A percentile compares a stretch with the other conserved stretches of the same genome.
Evolutionary conservation across 2,888 invertebrate species (phyloP).

Genomic region (Cyclophora albipunctata): DNA sequence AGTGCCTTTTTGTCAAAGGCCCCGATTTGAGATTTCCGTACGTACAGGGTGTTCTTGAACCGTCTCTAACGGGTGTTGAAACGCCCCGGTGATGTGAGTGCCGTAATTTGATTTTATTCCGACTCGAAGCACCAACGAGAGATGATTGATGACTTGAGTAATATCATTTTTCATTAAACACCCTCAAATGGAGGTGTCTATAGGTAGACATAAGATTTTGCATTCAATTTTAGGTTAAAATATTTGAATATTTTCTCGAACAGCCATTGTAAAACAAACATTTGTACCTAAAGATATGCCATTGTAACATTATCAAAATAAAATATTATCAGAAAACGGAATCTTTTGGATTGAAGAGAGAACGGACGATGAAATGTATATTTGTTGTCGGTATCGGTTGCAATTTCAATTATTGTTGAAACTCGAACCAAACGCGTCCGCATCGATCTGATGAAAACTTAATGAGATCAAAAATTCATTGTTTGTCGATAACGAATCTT

Average conservation of each 20-base stretch:
- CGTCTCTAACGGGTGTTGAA: slow-evolving; percentile 13
- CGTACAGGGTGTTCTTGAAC: background rate
- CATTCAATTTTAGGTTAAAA: no score
- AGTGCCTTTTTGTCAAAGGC: background rate
- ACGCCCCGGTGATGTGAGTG: slow-evolving; percentile 22
- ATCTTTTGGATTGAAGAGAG: no score
- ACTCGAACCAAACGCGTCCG: slow-evolving; percentile 17
- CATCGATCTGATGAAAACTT: slow-evolving; percentile 29
- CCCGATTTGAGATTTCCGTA: no score
- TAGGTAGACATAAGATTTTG: background rate
- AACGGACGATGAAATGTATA: background rate
- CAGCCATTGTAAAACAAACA: no score
- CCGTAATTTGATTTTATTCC: slow-evolving; percentile 33
- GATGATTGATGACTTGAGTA: slow-evolving; percentile 30
- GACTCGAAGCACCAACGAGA: slow-evolving; percentile 8
- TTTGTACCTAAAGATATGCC: no score
- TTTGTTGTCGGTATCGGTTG: slow-evolving; percentile 1
- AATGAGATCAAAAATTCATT: slow-evolving; percentile 32
- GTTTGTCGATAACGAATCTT: no score
- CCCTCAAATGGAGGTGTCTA: no score
- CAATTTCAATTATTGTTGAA: slow-evolving; percentile 23
- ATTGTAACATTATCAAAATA: no score
- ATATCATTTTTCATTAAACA: slow-evolving; percentile 28
- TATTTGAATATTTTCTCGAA: no score
- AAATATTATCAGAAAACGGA: no score